Evolutionary conservation across 2,888 invertebrate genomes (phyloP), one percentile per base, ranked within the genome.

Genomic region (Dasypolia templi): DNA sequence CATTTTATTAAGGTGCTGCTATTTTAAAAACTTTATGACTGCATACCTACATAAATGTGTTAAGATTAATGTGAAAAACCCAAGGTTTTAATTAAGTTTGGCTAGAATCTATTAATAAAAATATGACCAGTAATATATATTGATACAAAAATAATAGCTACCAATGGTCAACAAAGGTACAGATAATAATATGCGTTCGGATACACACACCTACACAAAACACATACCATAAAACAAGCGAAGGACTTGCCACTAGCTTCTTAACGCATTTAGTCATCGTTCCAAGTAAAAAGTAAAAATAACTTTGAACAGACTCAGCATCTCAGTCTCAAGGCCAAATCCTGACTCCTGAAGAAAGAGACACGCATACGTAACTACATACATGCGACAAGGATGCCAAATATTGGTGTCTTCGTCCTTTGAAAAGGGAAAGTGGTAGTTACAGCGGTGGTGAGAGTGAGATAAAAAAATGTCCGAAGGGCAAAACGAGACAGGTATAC

Each of bases 391-490:
- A 86, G 78, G 94, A 94, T 66, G 62, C 53, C 53, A 58, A 49
- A 87, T 68, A 80, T 81, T 85, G 88, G 93, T 93, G 94, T 95
- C 95, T 96, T 96, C 96, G 96, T 95, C 95, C 95, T 95, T 96
- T 96, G 91, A 95, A 96, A 96, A 96, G 95, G 96, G 96, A 96
- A 96, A 96, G 96, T 96, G 95, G 93, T 95, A 93, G 92, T 93
- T 90, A 89, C 84, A 90, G 91, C 93, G 90, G 90, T 91, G 93
- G 96, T 91, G 93, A 95, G 96, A 95, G 96, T 95, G 96, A 95
- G 96, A 96, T 94, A 93, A 95, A 95, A 95, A 95, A 95, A 94
- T 94, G 90, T 87, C 93, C 94, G 93, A 93, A 93, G 94, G 94
- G 93, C 89, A 89, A 90, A 93, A 72, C 75, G 91, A 86, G 95